Base-by-base conservation (phyloP, 2,113 vertebrate genomes). In the Sakesphorus luctuosus region DNA sequence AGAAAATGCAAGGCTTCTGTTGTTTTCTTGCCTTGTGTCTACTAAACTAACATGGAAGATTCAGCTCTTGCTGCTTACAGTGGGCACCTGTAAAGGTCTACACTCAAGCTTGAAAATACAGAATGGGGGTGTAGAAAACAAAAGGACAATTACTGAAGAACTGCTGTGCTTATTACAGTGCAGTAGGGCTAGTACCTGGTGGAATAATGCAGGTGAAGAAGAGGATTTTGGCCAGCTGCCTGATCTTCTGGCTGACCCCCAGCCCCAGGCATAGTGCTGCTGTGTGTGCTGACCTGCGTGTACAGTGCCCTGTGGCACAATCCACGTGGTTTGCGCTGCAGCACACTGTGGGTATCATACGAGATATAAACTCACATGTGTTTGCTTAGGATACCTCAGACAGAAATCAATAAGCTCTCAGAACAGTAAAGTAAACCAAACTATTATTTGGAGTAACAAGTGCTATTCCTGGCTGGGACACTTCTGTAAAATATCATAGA, bases 241-340 rank as follows among this genome's bases (percentile, higher is more conserved):
- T 79, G 62, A 18, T 25, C 38, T 20, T 33, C 47, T 35, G 18
- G 8, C 16, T 24, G 29, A 15, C 36, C 49, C 3, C 0, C 8
- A 28, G 2, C 10, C 31, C 53, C 31, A n/a, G 31, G 26, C 24
- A 16, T 1, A 25, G 44, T 2, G 16, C 44, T 76, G 33, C 53
- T n/a, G 33, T 4, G 16, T 13, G 24, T 44, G 26, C 26, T 0
- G 3, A 52, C 58, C 75, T 0, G 0, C 10, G 28, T 0, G 18
- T 5, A 6, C 35, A 38, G 59, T 0, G 0, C 49, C 63, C 26
- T 49, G 2, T 1, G 11, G 44, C 26, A 43, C 1, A 3, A 23
- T 17, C 35, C 18, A 1, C 4, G 46, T 0, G 0, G 25, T 43
- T 68, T n/a, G 29, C 47, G n/a, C 21, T n/a, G 26, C 0, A 2